These are phyloP conservation scores for Scolopax mira DNA, from an alignment of 2,113 vertebrate genomes.

Conservation along the genomic window DNA sequence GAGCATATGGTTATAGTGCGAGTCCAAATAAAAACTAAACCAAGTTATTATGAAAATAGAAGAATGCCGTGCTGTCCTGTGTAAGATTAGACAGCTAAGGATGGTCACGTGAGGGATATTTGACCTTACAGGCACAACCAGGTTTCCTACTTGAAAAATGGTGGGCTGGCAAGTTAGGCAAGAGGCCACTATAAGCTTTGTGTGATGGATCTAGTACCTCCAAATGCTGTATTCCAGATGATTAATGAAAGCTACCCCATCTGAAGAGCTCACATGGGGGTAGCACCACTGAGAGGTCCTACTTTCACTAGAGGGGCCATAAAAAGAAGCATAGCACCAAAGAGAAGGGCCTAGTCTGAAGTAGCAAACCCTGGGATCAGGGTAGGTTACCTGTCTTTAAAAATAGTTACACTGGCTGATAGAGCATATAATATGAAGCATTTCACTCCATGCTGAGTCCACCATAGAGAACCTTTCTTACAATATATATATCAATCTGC, in stretches of 20 bases:
- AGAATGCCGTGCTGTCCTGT: background rate
- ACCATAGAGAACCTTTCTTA: background rate
- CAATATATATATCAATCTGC: background rate
- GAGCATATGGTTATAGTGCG: fast-evolving
- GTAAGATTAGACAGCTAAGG: background rate
- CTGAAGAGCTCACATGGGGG: background rate
- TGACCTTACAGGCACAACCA: background rate
- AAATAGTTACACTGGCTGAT: background rate
- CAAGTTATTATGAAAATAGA: background rate
- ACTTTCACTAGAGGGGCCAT: background rate
- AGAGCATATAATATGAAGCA: background rate
- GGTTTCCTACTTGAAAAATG: background rate
- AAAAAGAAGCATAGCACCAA: background rate
- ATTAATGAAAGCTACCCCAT: background rate
- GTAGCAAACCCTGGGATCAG: background rate
- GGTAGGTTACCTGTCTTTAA: background rate
- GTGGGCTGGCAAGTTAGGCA: background rate
- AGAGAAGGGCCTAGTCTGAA: background rate
- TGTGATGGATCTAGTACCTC: background rate
- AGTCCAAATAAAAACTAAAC: background rate
- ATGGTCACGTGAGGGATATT: background rate
- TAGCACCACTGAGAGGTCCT: background rate
- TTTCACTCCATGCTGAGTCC: background rate
- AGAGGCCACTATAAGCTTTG: background rate
- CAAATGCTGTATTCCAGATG: background rate